Evolutionary conservation across 2,888 invertebrate genomes (phyloP), one percentile per base, ranked within the genome.

Genomic region (Eupithecia exiguata): DNA sequence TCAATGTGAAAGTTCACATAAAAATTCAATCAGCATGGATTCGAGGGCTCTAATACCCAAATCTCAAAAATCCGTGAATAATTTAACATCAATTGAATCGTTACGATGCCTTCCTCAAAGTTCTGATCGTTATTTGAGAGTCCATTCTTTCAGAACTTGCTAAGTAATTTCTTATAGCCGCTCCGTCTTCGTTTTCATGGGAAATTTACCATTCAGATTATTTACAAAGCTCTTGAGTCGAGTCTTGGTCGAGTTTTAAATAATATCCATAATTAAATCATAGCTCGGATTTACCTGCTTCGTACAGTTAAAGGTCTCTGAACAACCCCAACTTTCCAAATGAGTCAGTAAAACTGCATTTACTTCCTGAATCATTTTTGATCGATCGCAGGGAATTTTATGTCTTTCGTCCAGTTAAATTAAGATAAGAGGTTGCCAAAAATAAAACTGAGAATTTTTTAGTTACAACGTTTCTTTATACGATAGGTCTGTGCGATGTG

Each of bases 41-140:
- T 40, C 43, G 61, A 68, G 40, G 46, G 25, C 68, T 40, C 71
- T 71, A 72, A 81, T 82, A 78, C 81, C 80, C 78, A 81, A 81
- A 81, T 84, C 80, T 79, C 79, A 80, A 82, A 83, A 82, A 79
- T 80, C 82, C 80, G 77, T 83, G 83, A 84, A 85, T 85, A 84
- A 84, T 87, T 84, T 82, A 85, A 80, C 84, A 84, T 85, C 83
- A 82, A 84, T 83, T 82, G 82, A 81, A 85, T 84, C 83, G 81
- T 78, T 80, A 78, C 80, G 79, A 81, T 82, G 80, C 82, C 68
- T 70, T 73, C 68, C 58, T 38, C 63, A 70, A 76, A 73, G 66
- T 76, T 76, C 71, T 70, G 81, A 82, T 81, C 81, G 74, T 76
- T 79, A 76, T 79, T 76, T 75, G 78, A 72, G 65, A 75, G 72